Evolutionary conservation across 1,140 invertebrate genomes (phyloP).

Genomic region (Patella vulgata): DNA sequence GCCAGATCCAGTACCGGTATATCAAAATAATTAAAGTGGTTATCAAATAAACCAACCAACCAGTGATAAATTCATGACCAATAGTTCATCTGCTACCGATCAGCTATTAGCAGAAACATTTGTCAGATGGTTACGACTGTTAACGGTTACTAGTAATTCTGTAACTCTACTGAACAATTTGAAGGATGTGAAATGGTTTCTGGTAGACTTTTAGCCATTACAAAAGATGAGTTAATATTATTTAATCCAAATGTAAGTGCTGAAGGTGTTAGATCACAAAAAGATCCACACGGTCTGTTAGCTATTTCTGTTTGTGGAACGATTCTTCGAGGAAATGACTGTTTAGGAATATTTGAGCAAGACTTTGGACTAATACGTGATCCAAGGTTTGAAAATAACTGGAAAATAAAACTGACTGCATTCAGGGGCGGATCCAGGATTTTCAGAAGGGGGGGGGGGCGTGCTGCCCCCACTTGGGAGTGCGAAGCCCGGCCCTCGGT

Average conservation of each 20-base stretch:
- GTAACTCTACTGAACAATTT: conserved; percentile 66
- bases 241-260: conserved; percentile 73
- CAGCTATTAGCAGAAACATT: conserved; percentile 71
- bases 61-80: too few relatives aligned
- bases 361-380: conserved; percentile 73
- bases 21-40: too few relatives aligned
- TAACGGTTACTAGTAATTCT: conserved; percentile 71
- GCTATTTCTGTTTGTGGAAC: conserved; percentile 73
- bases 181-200: conserved; percentile 53
- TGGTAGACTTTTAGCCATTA: conserved; percentile 61
- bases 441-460: too few relatives aligned
- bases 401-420: conserved; percentile 76
- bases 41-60: too few relatives aligned
- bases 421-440: too few relatives aligned
- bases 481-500: too few relatives aligned
- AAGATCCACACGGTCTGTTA: conserved; percentile 73
- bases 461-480: too few relatives aligned
- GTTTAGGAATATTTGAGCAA: conserved; percentile 75
- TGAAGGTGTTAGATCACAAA: conserved; percentile 70
- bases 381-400: conserved; percentile 72
- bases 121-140: conserved; percentile 70
- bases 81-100: too few relatives aligned
- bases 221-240: conserved; percentile 67
- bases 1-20: too few relatives aligned
- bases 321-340: conserved; percentile 68